Evolutionary conservation across 2,888 invertebrate genomes (phyloP).

Genomic region (Cremastobaeus sp.): DNA sequence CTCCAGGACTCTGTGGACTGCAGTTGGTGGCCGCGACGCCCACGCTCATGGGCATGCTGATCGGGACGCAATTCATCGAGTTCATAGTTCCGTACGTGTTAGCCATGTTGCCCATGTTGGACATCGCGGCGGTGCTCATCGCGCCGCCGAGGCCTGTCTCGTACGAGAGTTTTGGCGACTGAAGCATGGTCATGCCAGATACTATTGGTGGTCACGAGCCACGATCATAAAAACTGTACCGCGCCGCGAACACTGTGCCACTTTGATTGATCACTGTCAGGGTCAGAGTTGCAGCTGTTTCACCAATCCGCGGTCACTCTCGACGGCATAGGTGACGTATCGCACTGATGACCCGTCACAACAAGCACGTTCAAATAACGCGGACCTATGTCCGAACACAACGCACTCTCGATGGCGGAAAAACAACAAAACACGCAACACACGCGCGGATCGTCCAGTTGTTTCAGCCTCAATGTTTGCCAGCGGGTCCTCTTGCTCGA

Average conservation of each 20-base stretch:
- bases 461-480: constrained; percentile 66
- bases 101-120: constrained; percentile 81
- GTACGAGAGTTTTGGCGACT: constrained; percentile 77
- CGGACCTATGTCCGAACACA: constrained; percentile 8
- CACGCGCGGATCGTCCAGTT: constrained; percentile 57
- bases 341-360: neutral
- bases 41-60: constrained; percentile 79
- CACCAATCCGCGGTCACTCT: constrained; percentile 1
- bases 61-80: constrained; percentile 87
- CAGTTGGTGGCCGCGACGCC: constrained; percentile 72
- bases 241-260: constrained; percentile 53
- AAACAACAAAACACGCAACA: constrained; percentile 31
- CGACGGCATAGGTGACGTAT: constrained; percentile 6
- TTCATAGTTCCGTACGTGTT: constrained; percentile 88
- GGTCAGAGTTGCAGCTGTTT: neutral
- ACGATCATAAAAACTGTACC: constrained; percentile 65
- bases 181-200: constrained; percentile 76
- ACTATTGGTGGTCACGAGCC: constrained; percentile 67
- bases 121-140: constrained; percentile 72
- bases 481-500: constrained; percentile 43
- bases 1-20: constrained; percentile 74
- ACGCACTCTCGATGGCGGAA: constrained; percentile 20
- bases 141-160: constrained; percentile 73
- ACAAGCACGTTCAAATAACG: neutral
- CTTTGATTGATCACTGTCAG: constrained; percentile 9